Conservation (phyloP, 2,888 invertebrate species). For the Cabera pusaria region DNA sequence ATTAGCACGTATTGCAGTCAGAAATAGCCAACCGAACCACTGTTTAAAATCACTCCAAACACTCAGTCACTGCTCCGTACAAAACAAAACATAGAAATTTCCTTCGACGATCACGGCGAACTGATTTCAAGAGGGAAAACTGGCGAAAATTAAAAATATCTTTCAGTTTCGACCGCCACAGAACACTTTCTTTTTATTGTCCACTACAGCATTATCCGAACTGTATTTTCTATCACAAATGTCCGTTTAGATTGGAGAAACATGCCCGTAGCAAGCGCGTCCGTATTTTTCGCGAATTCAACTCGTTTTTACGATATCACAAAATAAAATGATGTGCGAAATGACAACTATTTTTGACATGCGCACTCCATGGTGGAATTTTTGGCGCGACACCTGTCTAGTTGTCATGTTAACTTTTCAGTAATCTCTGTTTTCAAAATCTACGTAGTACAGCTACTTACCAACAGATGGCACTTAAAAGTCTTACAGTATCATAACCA, state of each 20-base stretch:
- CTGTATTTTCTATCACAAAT: constrained; percentile 46
- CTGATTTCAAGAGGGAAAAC: constrained; percentile 47
- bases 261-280: constrained; percentile 60
- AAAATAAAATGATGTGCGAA: constrained; percentile 71
- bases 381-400: constrained; percentile 47
- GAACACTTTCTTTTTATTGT: constrained; percentile 40
- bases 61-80: constrained; percentile 54
- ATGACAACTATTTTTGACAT: constrained; percentile 79
- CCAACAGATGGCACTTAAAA: constrained; percentile 39
- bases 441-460: constrained; percentile 29
- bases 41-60: constrained; percentile 48
- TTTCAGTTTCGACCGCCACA: constrained; percentile 44
- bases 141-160: constrained; percentile 52
- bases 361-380: constrained; percentile 60
- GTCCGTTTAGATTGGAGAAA: constrained; percentile 48
- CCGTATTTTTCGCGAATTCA: constrained; percentile 64
- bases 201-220: constrained; percentile 47
- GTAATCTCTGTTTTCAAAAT: background rate
- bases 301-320: constrained; percentile 67
- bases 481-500: no score
- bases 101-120: constrained; percentile 32
- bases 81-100: constrained; percentile 44
- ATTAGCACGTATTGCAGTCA: constrained; percentile 67
- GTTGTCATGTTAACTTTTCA: background rate
- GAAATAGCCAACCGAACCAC: constrained; percentile 56